Conservation (phyloP, 2,888 invertebrate genomes). For the Petrolisthes cinctipes region DNA sequence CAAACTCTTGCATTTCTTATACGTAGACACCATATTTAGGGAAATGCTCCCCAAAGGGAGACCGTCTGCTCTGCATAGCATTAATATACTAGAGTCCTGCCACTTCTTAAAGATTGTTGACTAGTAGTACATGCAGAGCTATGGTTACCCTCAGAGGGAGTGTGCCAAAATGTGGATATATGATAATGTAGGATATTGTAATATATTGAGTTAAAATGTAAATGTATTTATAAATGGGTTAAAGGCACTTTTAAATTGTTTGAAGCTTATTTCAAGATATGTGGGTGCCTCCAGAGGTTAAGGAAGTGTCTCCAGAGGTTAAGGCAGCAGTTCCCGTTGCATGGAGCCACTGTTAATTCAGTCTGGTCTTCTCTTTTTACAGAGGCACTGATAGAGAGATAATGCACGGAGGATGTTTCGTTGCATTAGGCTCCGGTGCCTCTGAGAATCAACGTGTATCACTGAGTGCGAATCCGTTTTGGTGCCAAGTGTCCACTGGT, state of each 20-base stretch:
- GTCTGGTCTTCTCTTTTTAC: constrained; percentile 65
- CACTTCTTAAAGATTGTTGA: background rate
- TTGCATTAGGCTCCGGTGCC: constrained; percentile 65
- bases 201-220: constrained; percentile 34
- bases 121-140: background rate
- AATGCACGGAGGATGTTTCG: constrained; percentile 65
- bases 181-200: background rate
- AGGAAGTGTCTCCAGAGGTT: constrained; percentile 57
- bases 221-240: constrained; percentile 38
- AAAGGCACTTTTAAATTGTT: constrained; percentile 22
- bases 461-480: constrained; percentile 52
- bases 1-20: background rate
- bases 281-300: constrained; percentile 54
- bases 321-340: constrained; percentile 59
- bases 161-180: constrained; percentile 43
- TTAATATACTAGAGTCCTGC: no score
- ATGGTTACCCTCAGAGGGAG: background rate
- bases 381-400: constrained; percentile 65
- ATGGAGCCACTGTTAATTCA: constrained; percentile 65
- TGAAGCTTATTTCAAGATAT: background rate
- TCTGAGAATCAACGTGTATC: constrained; percentile 60
- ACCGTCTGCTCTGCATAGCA: background rate
- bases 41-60: constrained; percentile 30
- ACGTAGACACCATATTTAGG: constrained; percentile 41
- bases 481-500: constrained; percentile 56